Evolutionary conservation across 2,113 vertebrate species (phyloP), one percentile per base, ranked within the genome.

Genomic region (Syngnathus typhle): DNA sequence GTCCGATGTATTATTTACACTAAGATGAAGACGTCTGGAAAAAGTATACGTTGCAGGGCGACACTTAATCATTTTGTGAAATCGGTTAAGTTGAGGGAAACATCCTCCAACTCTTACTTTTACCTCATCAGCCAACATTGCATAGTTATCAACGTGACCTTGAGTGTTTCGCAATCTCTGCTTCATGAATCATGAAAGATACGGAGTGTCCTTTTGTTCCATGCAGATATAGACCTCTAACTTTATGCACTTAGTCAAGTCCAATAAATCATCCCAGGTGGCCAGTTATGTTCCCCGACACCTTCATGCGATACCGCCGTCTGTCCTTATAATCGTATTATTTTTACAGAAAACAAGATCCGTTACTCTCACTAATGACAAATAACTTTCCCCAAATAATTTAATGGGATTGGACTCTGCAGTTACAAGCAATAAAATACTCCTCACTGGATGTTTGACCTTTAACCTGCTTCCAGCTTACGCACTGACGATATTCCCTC

Each of bases 151-250:
- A 77, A 74, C 60, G 38, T 82, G 84, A 82, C 84, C 86, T 88
- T 86, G 77, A 80, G 62, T 38, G 70, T 65, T 78, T 76, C 69
- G 46, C 3, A 23, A 73, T 64, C 73, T 76, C 58, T 73, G 76
- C 64, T 37, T 73, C 73, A 82, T 84, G 81, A 85, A 85, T 86
- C 81, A 81, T 82, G 69, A 60, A 78, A 68, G 64, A 84, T 81
- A 82, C 76, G 68, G 75, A 59, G 73, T 83, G 76, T 86, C 68
- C 27, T 56, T 49, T 66, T 66, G 71, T 70, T 75, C 82, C 80
- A 86, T 77, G 73, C 63, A 79, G 82, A 83, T 71, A 84, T 73
- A 81, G 73, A 79, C 76, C 74, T 78, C 81, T 77, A 77, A 77
- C 52, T 73, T 55, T 60, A 70, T 73, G 76, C 79, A 74, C 65